A percentile compares a stretch with the other conserved stretches of the same genome.
These are phyloP conservation scores for Lucilia sericata DNA, from an alignment of 1,140 invertebrate species.

Conservation along the genomic window DNA sequence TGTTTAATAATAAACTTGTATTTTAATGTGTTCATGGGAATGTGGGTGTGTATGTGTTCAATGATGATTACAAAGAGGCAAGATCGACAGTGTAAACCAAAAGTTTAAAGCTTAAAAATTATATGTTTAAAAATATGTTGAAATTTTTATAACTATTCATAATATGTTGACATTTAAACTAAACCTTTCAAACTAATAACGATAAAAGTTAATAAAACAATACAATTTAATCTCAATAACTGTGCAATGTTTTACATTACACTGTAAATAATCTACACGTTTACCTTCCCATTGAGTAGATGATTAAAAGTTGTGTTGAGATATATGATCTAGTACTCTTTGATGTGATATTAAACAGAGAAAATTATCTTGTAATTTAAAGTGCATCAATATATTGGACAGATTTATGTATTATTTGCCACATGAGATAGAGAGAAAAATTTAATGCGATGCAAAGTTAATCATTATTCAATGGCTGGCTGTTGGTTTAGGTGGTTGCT, in stretches of 20 bases:
- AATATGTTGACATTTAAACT: no score
- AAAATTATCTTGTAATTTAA: slow-evolving; percentile 6
- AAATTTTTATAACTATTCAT: no score
- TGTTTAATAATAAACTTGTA: slow-evolving; percentile 25
- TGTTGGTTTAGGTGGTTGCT: no score
- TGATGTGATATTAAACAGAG: slow-evolving; percentile 35
- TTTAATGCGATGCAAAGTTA: no score
- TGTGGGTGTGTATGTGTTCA: background rate
- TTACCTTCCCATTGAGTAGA: slow-evolving; percentile 34
- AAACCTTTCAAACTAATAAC: no score
- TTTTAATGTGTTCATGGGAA: background rate
- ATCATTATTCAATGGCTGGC: no score
- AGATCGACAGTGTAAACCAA: background rate
- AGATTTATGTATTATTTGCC: background rate
- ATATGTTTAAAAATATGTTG: no score
- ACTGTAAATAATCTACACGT: background rate
- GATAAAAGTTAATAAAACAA: no score
- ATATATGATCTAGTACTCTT: slow-evolving; percentile 32
- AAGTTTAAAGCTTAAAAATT: no score
- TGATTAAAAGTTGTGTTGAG: slow-evolving; percentile 40
- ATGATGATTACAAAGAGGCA: background rate
- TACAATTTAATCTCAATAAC: no score
- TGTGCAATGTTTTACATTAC: no score
- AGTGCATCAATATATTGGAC: slow-evolving; percentile 7
- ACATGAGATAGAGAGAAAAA: no score